Conservation (phyloP, 2,797 vertebrate genomes). For the Choloepus didactylus region DNA sequence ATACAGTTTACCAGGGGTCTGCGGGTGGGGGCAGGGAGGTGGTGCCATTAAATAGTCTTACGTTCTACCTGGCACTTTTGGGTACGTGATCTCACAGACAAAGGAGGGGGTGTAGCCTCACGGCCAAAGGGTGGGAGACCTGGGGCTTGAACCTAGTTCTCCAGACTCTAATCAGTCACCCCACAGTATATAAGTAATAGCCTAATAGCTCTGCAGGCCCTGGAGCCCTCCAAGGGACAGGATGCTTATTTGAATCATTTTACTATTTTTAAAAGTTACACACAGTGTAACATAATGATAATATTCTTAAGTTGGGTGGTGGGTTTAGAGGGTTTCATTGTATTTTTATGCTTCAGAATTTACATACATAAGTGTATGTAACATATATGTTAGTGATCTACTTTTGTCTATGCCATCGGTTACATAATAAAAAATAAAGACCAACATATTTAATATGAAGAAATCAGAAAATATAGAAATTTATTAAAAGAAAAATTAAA, state of each 20-base stretch:
- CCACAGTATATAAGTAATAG: fast-evolving
- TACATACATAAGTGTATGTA: neutral
- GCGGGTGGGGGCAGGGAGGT: too few relatives aligned
- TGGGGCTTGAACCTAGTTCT: neutral
- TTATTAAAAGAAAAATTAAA: neutral
- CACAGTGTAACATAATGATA: neutral
- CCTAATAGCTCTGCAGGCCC: neutral
- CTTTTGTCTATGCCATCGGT: neutral
- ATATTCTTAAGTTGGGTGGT: neutral
- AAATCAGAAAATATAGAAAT: conserved; percentile 7
- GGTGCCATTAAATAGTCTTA: neutral
- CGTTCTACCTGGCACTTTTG: neutral
- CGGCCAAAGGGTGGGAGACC: too few relatives aligned
- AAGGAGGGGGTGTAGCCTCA: neutral
- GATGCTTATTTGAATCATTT: neutral
- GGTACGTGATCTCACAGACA: neutral
- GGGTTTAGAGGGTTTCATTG: neutral
- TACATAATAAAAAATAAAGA: neutral
- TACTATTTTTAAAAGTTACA: neutral
- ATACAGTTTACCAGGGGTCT: too few relatives aligned
- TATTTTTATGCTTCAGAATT: neutral
- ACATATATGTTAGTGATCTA: neutral
- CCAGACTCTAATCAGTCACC: neutral
- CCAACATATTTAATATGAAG: neutral
- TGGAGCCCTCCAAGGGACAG: neutral